These are phyloP conservation scores for Drosophila percnosoma DNA, from an alignment of 2,888 invertebrate species.

Conservation along the genomic window DNA sequence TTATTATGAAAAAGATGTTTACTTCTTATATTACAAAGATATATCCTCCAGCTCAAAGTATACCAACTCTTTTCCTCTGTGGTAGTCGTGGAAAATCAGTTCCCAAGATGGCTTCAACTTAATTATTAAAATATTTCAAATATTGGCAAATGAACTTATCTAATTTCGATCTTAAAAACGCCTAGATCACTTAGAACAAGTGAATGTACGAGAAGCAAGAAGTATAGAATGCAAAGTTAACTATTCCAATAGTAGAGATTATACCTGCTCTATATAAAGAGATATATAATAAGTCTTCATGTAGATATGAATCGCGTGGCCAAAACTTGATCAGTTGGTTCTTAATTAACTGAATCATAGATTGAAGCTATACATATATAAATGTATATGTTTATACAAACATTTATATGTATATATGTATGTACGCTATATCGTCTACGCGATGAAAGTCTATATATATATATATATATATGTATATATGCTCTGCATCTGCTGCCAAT, in stretches of 20 bases:
- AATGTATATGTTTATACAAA: neutral
- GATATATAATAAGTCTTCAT: neutral
- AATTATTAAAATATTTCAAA: neutral
- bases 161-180: neutral
- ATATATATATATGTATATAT: conserved; percentile 1
- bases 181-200: neutral
- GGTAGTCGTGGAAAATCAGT: neutral
- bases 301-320: neutral
- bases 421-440: conserved; percentile 3
- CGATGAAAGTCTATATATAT: conserved; percentile 18
- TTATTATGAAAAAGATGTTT: neutral
- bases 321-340: conserved; percentile 1
- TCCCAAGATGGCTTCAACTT: neutral
- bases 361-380: conserved; percentile 16
- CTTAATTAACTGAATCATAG: conserved; percentile 19
- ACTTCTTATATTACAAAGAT: neutral
- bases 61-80: neutral
- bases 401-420: neutral
- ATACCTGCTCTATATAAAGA: neutral
- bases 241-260: neutral
- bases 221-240: neutral
- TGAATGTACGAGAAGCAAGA: neutral
- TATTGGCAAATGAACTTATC: neutral
- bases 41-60: no score
- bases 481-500: conserved; percentile 52